Evolutionary conservation across 2,797 vertebrate species (phyloP).

Genomic region (Potorous gilbertii): DNA sequence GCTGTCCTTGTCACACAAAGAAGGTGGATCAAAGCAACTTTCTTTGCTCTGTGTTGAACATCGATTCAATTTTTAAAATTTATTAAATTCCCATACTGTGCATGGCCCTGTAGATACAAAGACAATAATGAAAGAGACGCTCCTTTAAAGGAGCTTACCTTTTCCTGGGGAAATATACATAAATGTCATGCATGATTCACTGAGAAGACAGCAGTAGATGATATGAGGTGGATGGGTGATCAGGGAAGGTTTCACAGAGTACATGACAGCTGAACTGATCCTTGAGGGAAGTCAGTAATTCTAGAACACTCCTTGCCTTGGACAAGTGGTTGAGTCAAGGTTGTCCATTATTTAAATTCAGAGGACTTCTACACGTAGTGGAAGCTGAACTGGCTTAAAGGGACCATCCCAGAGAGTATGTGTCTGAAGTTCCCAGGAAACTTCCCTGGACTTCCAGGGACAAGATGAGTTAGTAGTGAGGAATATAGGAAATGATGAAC

Average conservation of each 20-base stretch:
- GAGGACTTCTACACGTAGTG: background rate
- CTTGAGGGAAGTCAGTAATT: background rate
- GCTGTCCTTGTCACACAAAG: background rate
- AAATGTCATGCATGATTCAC: background rate
- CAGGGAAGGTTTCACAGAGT: background rate
- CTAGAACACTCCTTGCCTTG: background rate
- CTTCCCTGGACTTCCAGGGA: background rate
- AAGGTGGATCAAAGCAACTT: background rate
- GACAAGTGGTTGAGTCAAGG: background rate
- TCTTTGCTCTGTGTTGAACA: background rate
- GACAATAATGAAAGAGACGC: background rate
- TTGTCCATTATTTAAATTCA: background rate
- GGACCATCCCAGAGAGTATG: background rate
- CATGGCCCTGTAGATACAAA: background rate
- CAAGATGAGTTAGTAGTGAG: background rate
- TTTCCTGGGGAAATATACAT: background rate
- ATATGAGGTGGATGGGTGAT: background rate
- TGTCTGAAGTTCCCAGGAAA: background rate
- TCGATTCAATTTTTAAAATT: background rate
- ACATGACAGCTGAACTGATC: background rate
- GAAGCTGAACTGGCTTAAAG: background rate
- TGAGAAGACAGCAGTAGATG: background rate
- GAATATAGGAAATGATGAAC: background rate
- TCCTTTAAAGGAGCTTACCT: background rate
- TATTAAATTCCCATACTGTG: background rate